Base-by-base conservation (phyloP, 2,888 invertebrate species). In the Drosophila eohydei region DNA sequence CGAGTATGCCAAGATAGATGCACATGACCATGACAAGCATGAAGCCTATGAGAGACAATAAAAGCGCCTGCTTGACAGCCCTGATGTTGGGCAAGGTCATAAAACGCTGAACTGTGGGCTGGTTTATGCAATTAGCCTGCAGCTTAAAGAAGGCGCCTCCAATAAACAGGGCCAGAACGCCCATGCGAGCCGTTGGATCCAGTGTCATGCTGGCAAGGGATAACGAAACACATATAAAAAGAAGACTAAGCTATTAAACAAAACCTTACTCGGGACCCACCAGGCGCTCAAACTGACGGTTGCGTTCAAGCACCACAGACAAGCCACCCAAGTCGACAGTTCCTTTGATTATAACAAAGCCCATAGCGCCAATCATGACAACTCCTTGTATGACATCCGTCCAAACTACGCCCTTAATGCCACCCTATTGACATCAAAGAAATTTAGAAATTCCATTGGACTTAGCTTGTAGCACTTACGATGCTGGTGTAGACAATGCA, bases 401-500 rank as follows among this genome's bases (percentile, higher is more conserved):
- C 96, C 96, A 96, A 38, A 96, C 96, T 0, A 96, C 96, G 14
- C 96, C 96, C 92, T 95, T 96, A 51, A 96, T 93, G 71, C 96
- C 96, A 80, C 96, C 96, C 96, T 96, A 72, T 9, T 9, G 2
- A 7, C 11, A 32, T 6, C 0, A 0, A 8, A 40, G 8, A 8
- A 8, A 14, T 8, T 14, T 6, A 11, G 32, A 34, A 8, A 26
- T 51, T 26, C 0, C 36, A 8, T 9, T 3, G 6, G 8, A 26
- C 16, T 16, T 16, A 12, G 11, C 16, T 12, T 8, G 3, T n/a
- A 6, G 4, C 11, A 96, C 88, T 97, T 96, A 93, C 97, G 96
- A 76, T 96, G 63, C 97, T 96, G 0, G 98, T 98, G 93, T 98
- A 98, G 92, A 98, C 96, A 83, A 97, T 98, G 93, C 96, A 78